Conservation (phyloP, 2,888 invertebrate species). For the Sesia apiformis region DNA sequence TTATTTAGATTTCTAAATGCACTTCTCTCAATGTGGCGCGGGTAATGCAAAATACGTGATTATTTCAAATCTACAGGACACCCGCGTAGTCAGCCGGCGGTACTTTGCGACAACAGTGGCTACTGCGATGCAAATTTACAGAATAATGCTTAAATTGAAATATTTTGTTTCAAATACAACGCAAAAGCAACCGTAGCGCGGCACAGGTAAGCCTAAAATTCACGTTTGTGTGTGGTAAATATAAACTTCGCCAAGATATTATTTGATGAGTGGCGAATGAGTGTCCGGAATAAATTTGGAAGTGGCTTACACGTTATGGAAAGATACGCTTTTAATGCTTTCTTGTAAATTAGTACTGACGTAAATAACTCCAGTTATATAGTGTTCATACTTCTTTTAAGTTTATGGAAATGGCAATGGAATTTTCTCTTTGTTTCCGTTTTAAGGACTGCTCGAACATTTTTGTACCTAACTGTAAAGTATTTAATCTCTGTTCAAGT, state of each 20-base stretch:
- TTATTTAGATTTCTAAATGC: not conserved
- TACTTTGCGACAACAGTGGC: constrained; percentile 25
- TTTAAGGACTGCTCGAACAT: no score
- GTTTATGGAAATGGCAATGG: no score
- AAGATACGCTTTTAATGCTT: constrained; percentile 51
- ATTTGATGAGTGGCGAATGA: constrained; percentile 53
- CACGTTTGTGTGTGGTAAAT: no score
- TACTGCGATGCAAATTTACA: constrained; percentile 50
- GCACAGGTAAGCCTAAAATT: not conserved
- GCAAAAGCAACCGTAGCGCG: not conserved
- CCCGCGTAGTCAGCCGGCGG: constrained; percentile 11
- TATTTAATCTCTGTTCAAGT: no score
- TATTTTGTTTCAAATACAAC: constrained; percentile 15
- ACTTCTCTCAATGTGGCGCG: not conserved
- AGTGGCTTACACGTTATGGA: constrained; percentile 50
- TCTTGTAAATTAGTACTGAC: constrained; percentile 33
- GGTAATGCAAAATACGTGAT: constrained; percentile 25
- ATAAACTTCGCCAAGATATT: constrained; percentile 39
- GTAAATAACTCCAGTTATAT: no score
- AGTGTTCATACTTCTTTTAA: no score
- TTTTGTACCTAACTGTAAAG: no score
- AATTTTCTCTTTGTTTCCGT: no score
- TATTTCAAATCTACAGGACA: constrained; percentile 23
- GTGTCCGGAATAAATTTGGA: constrained; percentile 65
- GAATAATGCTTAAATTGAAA: constrained; percentile 54